Evolutionary conservation across 1,140 invertebrate species (phyloP).

Genomic region (Nasonia vitripennis): DNA sequence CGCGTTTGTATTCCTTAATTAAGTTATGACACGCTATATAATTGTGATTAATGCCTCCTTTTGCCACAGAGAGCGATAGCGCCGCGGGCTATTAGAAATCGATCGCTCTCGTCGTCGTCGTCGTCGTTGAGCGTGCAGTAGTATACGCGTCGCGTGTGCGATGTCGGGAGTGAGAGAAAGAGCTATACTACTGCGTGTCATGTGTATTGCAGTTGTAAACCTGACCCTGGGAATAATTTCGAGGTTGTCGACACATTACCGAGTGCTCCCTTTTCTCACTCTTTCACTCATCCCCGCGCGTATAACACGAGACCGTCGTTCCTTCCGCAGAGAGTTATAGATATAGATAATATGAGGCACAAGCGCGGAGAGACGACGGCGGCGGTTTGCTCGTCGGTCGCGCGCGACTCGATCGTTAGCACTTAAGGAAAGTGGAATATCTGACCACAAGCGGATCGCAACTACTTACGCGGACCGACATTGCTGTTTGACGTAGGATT

Average conservation of each 20-base stretch:
- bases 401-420: conserved; percentile 42
- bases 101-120: not conserved
- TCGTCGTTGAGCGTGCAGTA: no score
- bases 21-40: conserved; percentile 30
- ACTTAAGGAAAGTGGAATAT: conserved; percentile 54
- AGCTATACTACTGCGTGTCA: not conserved
- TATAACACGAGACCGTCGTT: not conserved
- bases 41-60: conserved; percentile 46
- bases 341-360: not conserved
- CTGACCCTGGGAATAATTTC: not conserved
- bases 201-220: not conserved
- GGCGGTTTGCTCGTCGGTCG: conserved; percentile 5
- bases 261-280: not conserved
- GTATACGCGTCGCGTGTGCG: no score
- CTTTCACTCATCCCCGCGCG: not conserved
- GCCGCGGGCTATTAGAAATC: conserved; percentile 23
- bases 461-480: conserved; percentile 44
- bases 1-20: conserved; percentile 41
- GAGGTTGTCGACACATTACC: not conserved
- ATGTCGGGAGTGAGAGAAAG: not conserved
- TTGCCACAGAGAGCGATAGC: not conserved
- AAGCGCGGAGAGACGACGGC: not conserved
- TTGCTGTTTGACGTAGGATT: conserved; percentile 41
- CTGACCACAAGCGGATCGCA: conserved; percentile 52
- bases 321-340: not conserved